Evolutionary conservation across 2,888 invertebrate species (phyloP), one percentile per base, ranked within the genome.

Genomic region (Melanostoma mellinum): DNA sequence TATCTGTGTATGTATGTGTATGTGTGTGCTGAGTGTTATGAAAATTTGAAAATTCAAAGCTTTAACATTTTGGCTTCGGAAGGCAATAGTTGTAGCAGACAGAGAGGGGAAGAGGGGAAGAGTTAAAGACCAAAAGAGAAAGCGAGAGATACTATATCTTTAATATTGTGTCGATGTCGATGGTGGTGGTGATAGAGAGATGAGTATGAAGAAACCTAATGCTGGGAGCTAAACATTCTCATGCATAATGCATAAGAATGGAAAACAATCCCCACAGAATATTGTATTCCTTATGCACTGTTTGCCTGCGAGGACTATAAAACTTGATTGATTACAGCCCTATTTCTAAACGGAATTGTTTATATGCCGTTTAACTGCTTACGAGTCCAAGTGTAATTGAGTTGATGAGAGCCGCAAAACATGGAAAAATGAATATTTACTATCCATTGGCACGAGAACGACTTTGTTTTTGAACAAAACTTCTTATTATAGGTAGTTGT

Each of bases 251-350:
- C 68, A 82, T 78, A 69, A 82, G 78, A 73, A 74, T 46, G 48
- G 40, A 68, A 20, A 74, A 65, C 46, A 69, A 78, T 78, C 63
- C 82, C 69, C 20, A 20, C 69, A 10, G 78, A 78, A 82, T 77
- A 82, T 74, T 61, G 73, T 73, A 73, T 68, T 58, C 38, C 10
- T 20, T 30, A 20, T 6, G 40, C 50, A 46, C 20, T 56, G 61
- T 72, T 69, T 82, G 63, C 69, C 82, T 69, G 82, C 52, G 69
- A 82, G 82, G 58, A 46, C 73, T 74, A 63, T 73, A 72, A 73
- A 77, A 77, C 73, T 82, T 82, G 82, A 82, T 82, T 82, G 82
- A 82, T 82, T 82, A 78, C 77, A 77, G 69, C 46, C 63, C 63
- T 61, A 58, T 60, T 77, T 63, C 56, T 58, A 74, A 78, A 78